Base-by-base conservation (phyloP, 2,113 vertebrate genomes). In the Albula glossodonta region DNA sequence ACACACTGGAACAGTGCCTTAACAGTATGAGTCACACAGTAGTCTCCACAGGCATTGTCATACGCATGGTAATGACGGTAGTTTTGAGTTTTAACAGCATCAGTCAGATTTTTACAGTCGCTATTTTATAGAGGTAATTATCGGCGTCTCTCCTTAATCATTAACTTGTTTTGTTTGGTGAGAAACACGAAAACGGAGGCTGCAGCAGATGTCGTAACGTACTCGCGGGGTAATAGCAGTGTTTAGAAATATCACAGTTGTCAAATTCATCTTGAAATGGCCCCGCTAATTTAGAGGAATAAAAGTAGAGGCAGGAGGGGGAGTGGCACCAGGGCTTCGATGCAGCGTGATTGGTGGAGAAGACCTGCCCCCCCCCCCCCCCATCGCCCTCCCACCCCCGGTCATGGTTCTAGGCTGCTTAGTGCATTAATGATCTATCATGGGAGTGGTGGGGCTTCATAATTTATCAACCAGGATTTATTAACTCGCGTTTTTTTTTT, bases 381-480 rank as follows among this genome's bases (percentile, higher is more conserved):
- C 60, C 60, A 66, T 15, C 15, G 12, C 53, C 41, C 12, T n/a
- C 66, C 90, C 84, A 41, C 0, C 85, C 90, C 81, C 7, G 48
- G 78, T 63, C 53, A 86, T 53, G 83, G 86, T 83, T 87, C 80
- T 90, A 87, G 86, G 88, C 91, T 91, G 89, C 89, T 92, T 92
- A 89, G 85, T 89, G 86, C 92, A 89, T 90, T 94, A 94, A 92
- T 93, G 91, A 90, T 90, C 91, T 85, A 87, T 91, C 91, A 49
- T 31, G 84, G 91, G 93, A 93, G 84, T 56, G 2, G 83, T 70
- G 60, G 88, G 80, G 87, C 84, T 93, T 86, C 89, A 93, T 93
- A 90, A 94, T 94, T 93, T 89, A 94, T 93, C 87, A 93, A 89
- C 78, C 84, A 88, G 87, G 89, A 92, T 91, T 93, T 93, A 92